Conservation (phyloP, 2,797 vertebrate species). For the Monodelphis domestica region DNA sequence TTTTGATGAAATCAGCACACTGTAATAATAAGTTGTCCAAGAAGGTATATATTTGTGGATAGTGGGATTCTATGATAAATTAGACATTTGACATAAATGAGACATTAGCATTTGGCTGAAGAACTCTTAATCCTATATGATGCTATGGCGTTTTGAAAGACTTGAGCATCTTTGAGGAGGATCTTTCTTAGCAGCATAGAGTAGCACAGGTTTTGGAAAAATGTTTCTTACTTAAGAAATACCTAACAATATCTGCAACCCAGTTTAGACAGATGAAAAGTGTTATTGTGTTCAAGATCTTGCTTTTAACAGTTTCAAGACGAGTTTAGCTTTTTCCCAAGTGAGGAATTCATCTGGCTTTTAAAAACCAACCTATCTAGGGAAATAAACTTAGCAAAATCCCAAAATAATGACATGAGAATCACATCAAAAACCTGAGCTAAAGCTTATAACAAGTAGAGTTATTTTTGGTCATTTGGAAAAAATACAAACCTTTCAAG, state of each 20-base stretch:
- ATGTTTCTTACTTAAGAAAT: not conserved
- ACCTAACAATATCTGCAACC: slow-evolving; percentile 27
- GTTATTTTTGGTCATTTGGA: slow-evolving; percentile 55
- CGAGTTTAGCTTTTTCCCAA: slow-evolving; percentile 62
- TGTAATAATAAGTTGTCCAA: not conserved
- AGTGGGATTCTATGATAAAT: not conserved
- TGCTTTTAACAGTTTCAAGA: slow-evolving; percentile 31
- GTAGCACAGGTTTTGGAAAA: not conserved
- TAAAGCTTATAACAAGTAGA: slow-evolving; percentile 62
- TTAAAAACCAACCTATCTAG: slow-evolving; percentile 39
- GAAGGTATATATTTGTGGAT: not conserved
- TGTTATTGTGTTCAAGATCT: slow-evolving; percentile 37
- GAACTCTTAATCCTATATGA: not conserved
- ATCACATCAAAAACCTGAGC: slow-evolving; percentile 38
- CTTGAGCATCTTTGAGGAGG: not conserved
- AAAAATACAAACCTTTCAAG: slow-evolving; percentile 27
- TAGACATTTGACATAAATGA: no score
- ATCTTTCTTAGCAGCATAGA: not conserved
- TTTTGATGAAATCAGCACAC: not conserved
- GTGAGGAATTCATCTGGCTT: slow-evolving; percentile 47
- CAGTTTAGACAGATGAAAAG: slow-evolving; percentile 30
- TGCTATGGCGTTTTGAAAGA: not conserved
- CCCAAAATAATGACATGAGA: slow-evolving; percentile 41
- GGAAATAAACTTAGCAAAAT: slow-evolving; percentile 61
- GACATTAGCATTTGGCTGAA: no score